Base-by-base conservation (phyloP, 2,113 vertebrate species). In the Melozone crissalis region DNA sequence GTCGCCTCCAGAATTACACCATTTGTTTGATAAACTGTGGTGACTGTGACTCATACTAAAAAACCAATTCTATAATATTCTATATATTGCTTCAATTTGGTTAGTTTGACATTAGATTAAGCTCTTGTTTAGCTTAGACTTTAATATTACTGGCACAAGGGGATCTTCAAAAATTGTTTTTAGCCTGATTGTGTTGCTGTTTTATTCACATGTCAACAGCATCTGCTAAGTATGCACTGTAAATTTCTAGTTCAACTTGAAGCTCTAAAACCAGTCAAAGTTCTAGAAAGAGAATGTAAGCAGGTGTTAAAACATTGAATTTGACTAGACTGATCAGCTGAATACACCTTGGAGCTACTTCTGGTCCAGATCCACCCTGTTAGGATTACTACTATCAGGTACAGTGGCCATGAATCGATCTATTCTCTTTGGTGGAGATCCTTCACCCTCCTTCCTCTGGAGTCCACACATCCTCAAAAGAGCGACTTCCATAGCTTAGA, bases 101-200 rank as follows among this genome's bases (percentile, higher is more conserved):
- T 47, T 96, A 93, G 94, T 93, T 97, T 95, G 55, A 16, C 39
- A 75, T 33, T 37, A 55, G 8, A 37, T 91, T 18, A 79, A 81
- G 93, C 52, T 83, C 68, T 85, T 95, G 63, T 96, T 96, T 96
- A 79, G 63, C 37, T 73, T 87, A 94, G 44, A 81, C 33, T 76
- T 85, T 74, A 84, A 90, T 92, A 94, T 26, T 85, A 59, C 92
- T 96, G 78, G 86, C 69, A 95, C 91, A 97, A 97, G 80, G 84
- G 97, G 90, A 97, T 96, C 93, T 97, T 97, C 77, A 92, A 91
- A 95, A 96, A 85, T 54, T 94, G 26, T 94, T 95, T 97, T 91
- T 81, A 89, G 59, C 68, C 74, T 93, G 79, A 93, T 59, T 89
- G 46, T 90, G 43, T 71, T 91, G 55, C 90, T 89, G 15, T 92